Conservation (phyloP, 2,113 vertebrate species). For the Ariopsis seemanni region DNA sequence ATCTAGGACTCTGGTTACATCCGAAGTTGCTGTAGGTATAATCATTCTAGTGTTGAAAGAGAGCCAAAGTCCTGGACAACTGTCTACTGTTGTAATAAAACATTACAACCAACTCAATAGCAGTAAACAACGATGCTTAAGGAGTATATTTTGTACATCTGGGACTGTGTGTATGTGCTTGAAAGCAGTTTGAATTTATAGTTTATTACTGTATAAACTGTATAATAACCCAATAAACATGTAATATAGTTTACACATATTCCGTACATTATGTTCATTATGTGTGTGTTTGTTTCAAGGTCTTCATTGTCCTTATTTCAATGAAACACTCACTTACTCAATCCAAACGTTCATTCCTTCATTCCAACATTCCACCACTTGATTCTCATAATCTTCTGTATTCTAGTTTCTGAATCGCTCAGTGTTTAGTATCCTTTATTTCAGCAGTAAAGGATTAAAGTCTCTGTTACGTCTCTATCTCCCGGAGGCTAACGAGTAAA, state of each 20-base stretch:
- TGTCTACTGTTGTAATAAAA: not conserved
- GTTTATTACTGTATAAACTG: not conserved
- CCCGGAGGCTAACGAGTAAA: slow-evolving; percentile 19
- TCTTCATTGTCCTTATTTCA: not conserved
- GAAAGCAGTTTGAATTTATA: not conserved
- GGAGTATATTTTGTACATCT: not conserved
- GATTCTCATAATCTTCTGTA: not conserved
- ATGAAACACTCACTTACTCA: not conserved
- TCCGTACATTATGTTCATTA: not conserved
- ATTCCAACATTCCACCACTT: not conserved
- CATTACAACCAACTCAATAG: not conserved
- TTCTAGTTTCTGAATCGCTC: not conserved
- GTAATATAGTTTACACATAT: not conserved
- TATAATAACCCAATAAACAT: not conserved
- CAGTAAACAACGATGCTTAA: not conserved
- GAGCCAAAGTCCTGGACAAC: not conserved
- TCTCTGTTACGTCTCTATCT: not conserved
- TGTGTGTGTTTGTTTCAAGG: not conserved
- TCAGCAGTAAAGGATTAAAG: not conserved
- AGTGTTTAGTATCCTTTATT: not conserved
- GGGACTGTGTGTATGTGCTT: not conserved
- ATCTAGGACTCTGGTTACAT: not conserved
- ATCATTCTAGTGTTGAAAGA: not conserved
- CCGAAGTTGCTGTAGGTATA: not conserved
- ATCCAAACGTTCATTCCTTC: not conserved